These are phyloP conservation scores for Mimas tiliae DNA, from an alignment of 2,888 invertebrate species.

Conservation along the genomic window DNA sequence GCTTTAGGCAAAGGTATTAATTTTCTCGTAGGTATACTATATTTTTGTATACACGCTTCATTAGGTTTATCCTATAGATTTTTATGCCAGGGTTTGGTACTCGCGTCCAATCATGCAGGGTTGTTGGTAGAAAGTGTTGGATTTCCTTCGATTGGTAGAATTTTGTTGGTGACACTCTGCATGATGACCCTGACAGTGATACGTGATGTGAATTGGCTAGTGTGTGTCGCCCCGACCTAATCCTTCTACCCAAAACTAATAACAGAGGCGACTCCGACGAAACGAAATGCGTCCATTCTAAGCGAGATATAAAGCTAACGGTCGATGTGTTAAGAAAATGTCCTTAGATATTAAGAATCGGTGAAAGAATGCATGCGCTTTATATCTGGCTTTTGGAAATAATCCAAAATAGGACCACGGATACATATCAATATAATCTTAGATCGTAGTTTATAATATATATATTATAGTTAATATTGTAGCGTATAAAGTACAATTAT, in stretches of 20 bases:
- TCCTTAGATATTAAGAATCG: constrained; percentile 70
- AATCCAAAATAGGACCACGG: constrained; percentile 79
- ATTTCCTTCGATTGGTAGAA: constrained; percentile 8
- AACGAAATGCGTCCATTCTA: constrained; percentile 71
- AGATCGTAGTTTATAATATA: constrained; percentile 63
- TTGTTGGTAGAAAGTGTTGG: constrained; percentile 13
- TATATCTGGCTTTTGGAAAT: constrained; percentile 81
- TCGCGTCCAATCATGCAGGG: constrained; percentile 69
- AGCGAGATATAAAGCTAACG: constrained; percentile 81
- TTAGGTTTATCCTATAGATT: constrained; percentile 32
- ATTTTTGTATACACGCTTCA: constrained; percentile 62
- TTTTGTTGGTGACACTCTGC: constrained; percentile 39
- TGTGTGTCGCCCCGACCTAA: constrained; percentile 65
- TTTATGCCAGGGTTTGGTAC: constrained; percentile 53
- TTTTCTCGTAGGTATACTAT: constrained; percentile 61
- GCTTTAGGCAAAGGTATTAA: constrained; percentile 48
- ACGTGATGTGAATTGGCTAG: constrained; percentile 49
- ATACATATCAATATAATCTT: constrained; percentile 77
- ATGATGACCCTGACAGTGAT: constrained; percentile 56
- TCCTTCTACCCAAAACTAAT: constrained; percentile 44
- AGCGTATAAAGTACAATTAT: constrained; percentile 79
- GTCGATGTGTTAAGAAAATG: constrained; percentile 60
- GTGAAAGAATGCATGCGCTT: constrained; percentile 82
- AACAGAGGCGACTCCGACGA: constrained; percentile 80
- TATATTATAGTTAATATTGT: constrained; percentile 63